A percentile compares a stretch with the other conserved stretches of the same genome.
phyloP scores from a whole-genome alignment of 1,140 invertebrate species.

The Lepidotrigona ventralis region DNA sequence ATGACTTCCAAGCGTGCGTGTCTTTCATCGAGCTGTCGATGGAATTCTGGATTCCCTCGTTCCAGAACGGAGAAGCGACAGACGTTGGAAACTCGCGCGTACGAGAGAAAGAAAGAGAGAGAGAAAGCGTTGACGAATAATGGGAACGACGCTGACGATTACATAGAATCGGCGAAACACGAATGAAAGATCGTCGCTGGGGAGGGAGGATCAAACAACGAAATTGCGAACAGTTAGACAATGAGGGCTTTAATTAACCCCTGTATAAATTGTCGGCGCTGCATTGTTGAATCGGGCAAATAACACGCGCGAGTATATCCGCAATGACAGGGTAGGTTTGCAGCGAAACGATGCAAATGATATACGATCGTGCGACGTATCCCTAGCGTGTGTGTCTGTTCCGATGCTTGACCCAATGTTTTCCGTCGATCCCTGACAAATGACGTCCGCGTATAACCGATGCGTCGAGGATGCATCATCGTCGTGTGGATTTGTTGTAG shows the following conservation, averaged over 20 bases:
- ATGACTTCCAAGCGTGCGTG: background rate
- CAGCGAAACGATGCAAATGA: constrained; percentile 25
- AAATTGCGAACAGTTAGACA: constrained; percentile 21
- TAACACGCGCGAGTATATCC: constrained; percentile 7
- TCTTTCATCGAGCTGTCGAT: background rate
- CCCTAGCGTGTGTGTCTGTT: constrained; percentile 19
- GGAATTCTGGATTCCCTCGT: background rate
- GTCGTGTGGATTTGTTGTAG: too few relatives aligned
- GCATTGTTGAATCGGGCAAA: constrained; percentile 28
- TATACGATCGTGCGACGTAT: constrained; percentile 22
- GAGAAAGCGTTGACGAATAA: background rate
- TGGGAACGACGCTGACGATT: background rate
- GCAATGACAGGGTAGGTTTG: constrained; percentile 16
- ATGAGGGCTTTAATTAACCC: constrained; percentile 38
- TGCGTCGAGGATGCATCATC: background rate
- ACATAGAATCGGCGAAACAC: background rate
- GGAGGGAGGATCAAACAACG: background rate
- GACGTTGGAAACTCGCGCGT: too few relatives aligned
- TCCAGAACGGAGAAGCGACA: background rate
- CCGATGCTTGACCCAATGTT: constrained; percentile 30
- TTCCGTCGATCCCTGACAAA: constrained; percentile 37
- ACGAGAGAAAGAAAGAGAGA: too few relatives aligned
- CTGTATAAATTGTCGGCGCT: constrained; percentile 12
- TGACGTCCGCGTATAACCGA: constrained; percentile 16
- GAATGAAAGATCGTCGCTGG: background rate